These are phyloP conservation scores for Pampus argenteus DNA, from an alignment of 2,797 vertebrate species.

Conservation along the genomic window DNA sequence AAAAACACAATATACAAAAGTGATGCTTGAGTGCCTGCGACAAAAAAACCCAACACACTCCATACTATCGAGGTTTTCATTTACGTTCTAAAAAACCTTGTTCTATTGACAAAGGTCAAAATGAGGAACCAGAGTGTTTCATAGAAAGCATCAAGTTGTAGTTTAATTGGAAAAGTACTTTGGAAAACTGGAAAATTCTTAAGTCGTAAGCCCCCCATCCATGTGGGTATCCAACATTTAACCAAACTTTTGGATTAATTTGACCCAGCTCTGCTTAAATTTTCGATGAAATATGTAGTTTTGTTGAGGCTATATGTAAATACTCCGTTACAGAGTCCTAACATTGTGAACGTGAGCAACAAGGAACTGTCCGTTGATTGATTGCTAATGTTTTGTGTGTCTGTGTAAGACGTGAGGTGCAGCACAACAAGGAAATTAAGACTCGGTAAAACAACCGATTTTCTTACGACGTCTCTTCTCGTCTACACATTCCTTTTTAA, in stretches of 20 bases:
- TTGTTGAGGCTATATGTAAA: conserved; percentile 64
- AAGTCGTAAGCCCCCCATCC: conserved; percentile 1
- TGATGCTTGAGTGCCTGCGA: conserved; percentile 68
- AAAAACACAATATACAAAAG: conserved; percentile 38
- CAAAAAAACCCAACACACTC: conserved; percentile 12
- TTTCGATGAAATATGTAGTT: conserved; percentile 27
- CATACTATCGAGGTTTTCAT: background rate
- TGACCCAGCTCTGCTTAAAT: conserved; percentile 31
- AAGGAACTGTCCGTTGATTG: conserved; percentile 43
- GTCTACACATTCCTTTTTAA: conserved; percentile 32
- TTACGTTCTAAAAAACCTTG: too few species aligned
- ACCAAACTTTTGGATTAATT: conserved; percentile 38
- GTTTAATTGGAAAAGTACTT: background rate
- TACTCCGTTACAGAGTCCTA: conserved; percentile 61
- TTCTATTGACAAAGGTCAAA: too few species aligned
- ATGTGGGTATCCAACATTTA: conserved; percentile 50
- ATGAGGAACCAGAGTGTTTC: conserved; percentile 27
- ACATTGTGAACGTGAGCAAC: conserved; percentile 57
- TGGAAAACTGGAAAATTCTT: conserved; percentile 6
- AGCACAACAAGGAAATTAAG: conserved; percentile 39
- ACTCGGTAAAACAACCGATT: conserved; percentile 37
- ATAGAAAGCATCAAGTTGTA: background rate
- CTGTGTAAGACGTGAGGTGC: conserved; percentile 47
- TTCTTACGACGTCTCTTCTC: conserved; percentile 37
- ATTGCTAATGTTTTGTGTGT: conserved; percentile 43